These are phyloP conservation scores for Heterotis niloticus DNA, from an alignment of 2,113 vertebrate species.

Conservation along the genomic window DNA sequence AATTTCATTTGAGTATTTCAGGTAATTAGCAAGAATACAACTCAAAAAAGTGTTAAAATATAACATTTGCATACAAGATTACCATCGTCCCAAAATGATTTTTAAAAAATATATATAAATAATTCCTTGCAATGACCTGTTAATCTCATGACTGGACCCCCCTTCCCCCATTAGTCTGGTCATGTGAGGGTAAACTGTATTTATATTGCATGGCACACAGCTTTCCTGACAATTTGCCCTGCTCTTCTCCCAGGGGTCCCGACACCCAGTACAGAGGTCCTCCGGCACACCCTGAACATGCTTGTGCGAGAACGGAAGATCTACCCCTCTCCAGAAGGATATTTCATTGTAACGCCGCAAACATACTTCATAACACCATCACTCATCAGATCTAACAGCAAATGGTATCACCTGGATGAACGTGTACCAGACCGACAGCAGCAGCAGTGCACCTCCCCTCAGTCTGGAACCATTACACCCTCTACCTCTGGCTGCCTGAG, in stretches of 20 bases:
- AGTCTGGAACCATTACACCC: conserved; percentile 83
- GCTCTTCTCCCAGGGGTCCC: conserved; percentile 75
- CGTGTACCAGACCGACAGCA: conserved; percentile 74
- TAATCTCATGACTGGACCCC: not conserved
- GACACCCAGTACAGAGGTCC: conserved; percentile 91
- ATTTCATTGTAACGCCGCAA: conserved; percentile 96
- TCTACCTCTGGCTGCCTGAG: conserved; percentile 85
- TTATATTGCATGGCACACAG: not conserved
- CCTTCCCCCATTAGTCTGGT: too few species aligned
- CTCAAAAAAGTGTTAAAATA: too few species aligned
- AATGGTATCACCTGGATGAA: conserved; percentile 81
- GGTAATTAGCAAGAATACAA: too few species aligned
- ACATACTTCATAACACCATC: conserved; percentile 99
- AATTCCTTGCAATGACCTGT: not conserved
- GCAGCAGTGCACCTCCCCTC: conserved; percentile 81
- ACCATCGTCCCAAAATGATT: too few species aligned
- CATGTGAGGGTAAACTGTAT: not conserved
- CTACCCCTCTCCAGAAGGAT: conserved; percentile 91
- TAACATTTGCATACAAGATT: too few species aligned
- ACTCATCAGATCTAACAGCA: conserved; percentile 82
- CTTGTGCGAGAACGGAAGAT: conserved; percentile 96
- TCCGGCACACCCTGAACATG: conserved; percentile 90
- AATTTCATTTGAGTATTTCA: too few species aligned
- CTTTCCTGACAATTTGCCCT: conserved; percentile 10
- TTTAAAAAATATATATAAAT: not conserved